Base-by-base conservation (phyloP, 1,140 invertebrate genomes). In the Leptinotarsa defecta region DNA sequence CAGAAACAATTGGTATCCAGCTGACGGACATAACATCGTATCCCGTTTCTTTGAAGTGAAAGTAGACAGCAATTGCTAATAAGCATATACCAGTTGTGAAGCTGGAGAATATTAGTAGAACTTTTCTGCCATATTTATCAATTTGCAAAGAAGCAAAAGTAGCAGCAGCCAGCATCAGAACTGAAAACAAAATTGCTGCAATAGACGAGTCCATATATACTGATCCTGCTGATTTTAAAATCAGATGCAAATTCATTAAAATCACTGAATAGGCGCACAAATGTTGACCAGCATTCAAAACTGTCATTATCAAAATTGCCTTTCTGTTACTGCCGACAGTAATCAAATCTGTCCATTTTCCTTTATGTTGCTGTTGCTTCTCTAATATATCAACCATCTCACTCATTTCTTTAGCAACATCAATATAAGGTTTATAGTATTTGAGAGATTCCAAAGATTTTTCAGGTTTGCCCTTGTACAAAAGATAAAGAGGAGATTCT, bases 381-480 rank as follows among this genome's bases (percentile, higher is more conserved):
- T 61, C 62, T 13, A 82, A 76, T 11, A 79, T 76, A 20, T 71
- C 68, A 24, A 67, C 63, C 20, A 83, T 82, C 52, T 83, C 79
- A 17, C 67, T 68, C 8, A 81, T 43, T 77, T 83, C 81, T 43
- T 83, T 82, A 48, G 86, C 79, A 0, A 88, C 86, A 27, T 79
- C 83, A 1, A 73, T 43, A 15, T 69, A 24, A 48, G 65, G 27
- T 57, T 90, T 83, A 1, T 93, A 79, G 78, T 85, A 87, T 8
- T 84, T 79, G 69, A 93, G 78, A 4, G 88, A 80, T 11, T 85
- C 78, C 3, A 86, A 77, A 0, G 91, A 91, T 52, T 88, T 87
- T 3, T 83, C 79, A 49, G 84, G 84, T 13, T 82, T 83, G 5
- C 86, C 85, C 65, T 80, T 76, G 48, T 82, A 77, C 6, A 81